Conservation (phyloP, 2,797 vertebrate genomes). For the Sebastes aleutianus region DNA sequence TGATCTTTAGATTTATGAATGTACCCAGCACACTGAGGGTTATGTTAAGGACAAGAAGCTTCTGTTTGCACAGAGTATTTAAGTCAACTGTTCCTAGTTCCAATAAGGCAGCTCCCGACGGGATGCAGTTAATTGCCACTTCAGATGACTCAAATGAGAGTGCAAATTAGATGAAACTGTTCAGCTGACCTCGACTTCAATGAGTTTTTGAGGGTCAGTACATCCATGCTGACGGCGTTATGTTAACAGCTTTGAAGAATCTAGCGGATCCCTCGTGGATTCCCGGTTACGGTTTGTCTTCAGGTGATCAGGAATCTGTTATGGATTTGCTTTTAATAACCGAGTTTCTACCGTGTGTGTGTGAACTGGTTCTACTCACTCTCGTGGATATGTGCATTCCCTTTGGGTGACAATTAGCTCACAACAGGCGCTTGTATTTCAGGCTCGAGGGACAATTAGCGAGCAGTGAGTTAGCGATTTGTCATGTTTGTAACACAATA, state of each 20-base stretch:
- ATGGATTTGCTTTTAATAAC: conserved; percentile 51
- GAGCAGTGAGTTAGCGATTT: conserved; percentile 63
- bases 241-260: conserved; percentile 1
- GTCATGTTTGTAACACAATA: conserved; percentile 73
- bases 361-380: conserved; percentile 20
- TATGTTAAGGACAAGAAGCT: background rate
- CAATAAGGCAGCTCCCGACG: conserved; percentile 35
- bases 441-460: conserved; percentile 74
- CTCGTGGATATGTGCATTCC: conserved; percentile 43
- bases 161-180: conserved; percentile 48
- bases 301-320: conserved; percentile 48
- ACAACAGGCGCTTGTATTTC: conserved; percentile 56
- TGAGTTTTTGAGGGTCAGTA: conserved; percentile 25
- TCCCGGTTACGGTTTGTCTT: background rate
- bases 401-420: conserved; percentile 75
- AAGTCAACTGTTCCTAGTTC: conserved; percentile 27
- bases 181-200: conserved; percentile 48
- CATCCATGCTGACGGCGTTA: background rate
- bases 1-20: background rate
- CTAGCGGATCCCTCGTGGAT: background rate
- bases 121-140: conserved; percentile 48
- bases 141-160: conserved; percentile 44
- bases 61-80: conserved; percentile 34
- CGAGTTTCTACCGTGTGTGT: background rate
- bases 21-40: background rate